Base-by-base conservation (phyloP, 2,113 vertebrate genomes). In the Melanostigma gelatinosum region DNA sequence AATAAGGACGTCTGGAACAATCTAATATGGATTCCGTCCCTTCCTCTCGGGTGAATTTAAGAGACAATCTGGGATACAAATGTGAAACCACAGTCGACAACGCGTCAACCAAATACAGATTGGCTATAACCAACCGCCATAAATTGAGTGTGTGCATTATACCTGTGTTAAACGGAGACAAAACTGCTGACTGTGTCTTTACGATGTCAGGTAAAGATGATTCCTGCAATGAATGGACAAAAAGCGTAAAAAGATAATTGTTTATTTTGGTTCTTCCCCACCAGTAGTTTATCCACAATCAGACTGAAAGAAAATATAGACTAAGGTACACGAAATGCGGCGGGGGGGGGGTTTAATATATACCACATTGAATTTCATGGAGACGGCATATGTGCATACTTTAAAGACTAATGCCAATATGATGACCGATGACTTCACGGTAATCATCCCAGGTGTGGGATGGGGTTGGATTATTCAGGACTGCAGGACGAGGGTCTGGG, bases 201-300 rank as follows among this genome's bases (percentile, higher is more conserved):
- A 24, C 55, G 3, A 62, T 44, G 11, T 34, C 16, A 38, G 12
- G 22, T 77, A 36, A 46, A 24, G 32, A 15, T 13, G n/a, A 64
- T 27, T 77, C 22, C 58, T 77, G 77, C 40, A 84, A 52, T 87
- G 27, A 88, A 80, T 83, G 13, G 61, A 92, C 77, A 85, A 76
- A 71, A 46, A 66, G 27, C 29, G 32, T 92, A 92, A 94, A 94
- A 94, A 93, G 88, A 91, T 91, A 92, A 88, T 89, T 66, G 86
- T 94, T 93, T 93, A 93, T 94, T 94, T 94, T 93, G 88, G 89
- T 93, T 93, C 67, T 91, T 93, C 85, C 91, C 91, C 91, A 92
- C 92, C 91, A 92, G 91, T 92, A 92, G 90, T 93, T 92, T 90
- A 89, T 88, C 92, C 91, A 94, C 90, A 90, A 91, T 90, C 91